Percentiles rank a stretch among this genome's conserved stretches.
Conservation (phyloP, 1,140 invertebrate species). For the Meloidogyne hapla region DNA sequence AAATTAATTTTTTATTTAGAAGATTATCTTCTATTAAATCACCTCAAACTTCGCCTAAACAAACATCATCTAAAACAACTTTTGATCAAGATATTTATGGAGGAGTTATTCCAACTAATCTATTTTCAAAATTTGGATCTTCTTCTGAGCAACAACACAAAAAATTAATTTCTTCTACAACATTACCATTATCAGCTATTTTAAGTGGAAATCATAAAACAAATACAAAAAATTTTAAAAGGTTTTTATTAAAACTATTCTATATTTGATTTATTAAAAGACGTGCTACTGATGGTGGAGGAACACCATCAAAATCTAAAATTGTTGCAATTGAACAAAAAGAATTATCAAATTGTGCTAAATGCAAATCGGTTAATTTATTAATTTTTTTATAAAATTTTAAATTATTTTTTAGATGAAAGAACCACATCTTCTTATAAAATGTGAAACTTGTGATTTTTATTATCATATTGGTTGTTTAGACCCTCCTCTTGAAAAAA, state of each 20-base stretch:
- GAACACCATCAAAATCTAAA: not conserved
- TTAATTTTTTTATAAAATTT: slow-evolving; percentile 20
- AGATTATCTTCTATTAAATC: not conserved
- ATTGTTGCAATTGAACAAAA: slow-evolving; percentile 26
- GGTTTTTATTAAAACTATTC: not conserved
- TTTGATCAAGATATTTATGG: not conserved
- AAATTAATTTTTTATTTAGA: not conserved
- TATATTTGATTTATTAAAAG: not conserved
- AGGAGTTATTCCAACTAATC: not conserved
- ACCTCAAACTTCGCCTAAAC: not conserved
- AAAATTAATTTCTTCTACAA: not conserved
- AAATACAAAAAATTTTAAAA: not conserved
- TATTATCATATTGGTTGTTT: slow-evolving; percentile 90
- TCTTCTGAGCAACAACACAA: not conserved
- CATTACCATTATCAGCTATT: not conserved
- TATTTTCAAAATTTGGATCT: not conserved
- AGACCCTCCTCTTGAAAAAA: slow-evolving; percentile 82
- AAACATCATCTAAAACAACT: not conserved
- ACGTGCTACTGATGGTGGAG: not conserved
- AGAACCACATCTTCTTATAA: slow-evolving; percentile 83
- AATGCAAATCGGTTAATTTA: slow-evolving; percentile 2
- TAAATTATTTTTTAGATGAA: slow-evolving; percentile 16
- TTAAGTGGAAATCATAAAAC: not conserved
- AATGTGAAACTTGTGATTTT: slow-evolving; percentile 87
- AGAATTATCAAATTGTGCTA: slow-evolving; percentile 9